Evolutionary conservation across 2,113 vertebrate genomes (phyloP), one percentile per base, ranked within the genome.

Genomic region (Bubo bubo): DNA sequence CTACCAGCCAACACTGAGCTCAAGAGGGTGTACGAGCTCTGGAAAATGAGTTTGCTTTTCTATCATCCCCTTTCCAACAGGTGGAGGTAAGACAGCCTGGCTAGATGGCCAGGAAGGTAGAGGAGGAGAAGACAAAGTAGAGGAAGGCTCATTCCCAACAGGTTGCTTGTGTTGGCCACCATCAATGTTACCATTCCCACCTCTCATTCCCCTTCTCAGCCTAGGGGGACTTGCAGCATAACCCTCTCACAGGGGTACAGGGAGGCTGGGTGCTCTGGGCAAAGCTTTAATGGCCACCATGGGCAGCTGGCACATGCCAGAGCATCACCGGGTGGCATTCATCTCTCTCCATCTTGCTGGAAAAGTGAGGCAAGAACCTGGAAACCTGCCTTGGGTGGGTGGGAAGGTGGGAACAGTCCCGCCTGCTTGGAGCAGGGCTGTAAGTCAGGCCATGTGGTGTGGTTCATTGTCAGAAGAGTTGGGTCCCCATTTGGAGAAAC

Each of bases 111-210:
- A 64, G 60, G 39, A 76, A 67, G 34, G 70, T 50, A 77, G 28
- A 45, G 35, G 55, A 93, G 41, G 21, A 86, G 80, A 81, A 81
- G 67, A 62, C 39, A 79, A 90, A 50, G 58, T 32, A 64, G 73
- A 96, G 32, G 27, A 37, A 72, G 47, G 12, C 14, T 86, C 62
- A 47, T 60, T 82, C 52, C 52, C 86, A 77, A 34, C 28, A 71
- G 60, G 52, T 70, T 86, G 37, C 53, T 79, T 81, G 47, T 82
- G 24, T 67, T 87, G 62, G 68, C 56, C 72, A 55, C 79, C 41
- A 77, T 88, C 93, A 76, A 55, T 16, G 3, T 82, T 58, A 93
- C 37, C 71, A 68, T 96, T 58, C 79, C 72, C 62, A 85, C 84
- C 79, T 81, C 72, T 95, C 52, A 72, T 74, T 93, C 39, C 20